Base-by-base conservation (phyloP, 2,888 invertebrate genomes). In the Monoplex corrugatus region DNA sequence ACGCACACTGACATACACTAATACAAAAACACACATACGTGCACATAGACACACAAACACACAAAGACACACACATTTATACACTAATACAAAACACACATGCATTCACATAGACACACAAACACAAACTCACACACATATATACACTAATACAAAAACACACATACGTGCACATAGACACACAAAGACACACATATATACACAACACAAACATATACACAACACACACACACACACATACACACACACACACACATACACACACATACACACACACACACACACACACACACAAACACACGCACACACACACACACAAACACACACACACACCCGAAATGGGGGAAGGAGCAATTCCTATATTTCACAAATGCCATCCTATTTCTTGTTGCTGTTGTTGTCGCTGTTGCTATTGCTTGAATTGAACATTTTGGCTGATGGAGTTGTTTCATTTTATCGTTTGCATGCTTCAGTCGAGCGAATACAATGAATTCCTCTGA, bases 51-150 rank as follows among this genome's bases (percentile, higher is more conserved):
- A 43, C 40, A 23, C 80, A 40, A 28, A 28, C 28, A 5, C 28
- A 80, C 80, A 43, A 28, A 43, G 10, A 43, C 28, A n/a, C 43
- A 19, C 28, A 2, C 43, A 80, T 28, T 40, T 28, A 80, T 28
- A 80, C 23, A 43, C 43, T 40, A 5, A 6, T 28, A 43, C 43
- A 80, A 5, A 5, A 43, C 1, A 80, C 23, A 43, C 80, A 80
- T 10, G 19, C 43, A 43, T 5, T 19, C 80, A 43, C 2, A 40
- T 43, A 43, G 0, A 43, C 80, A 10, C 16, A 43, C 80, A 43
- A 40, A 43, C 80, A 38, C 80, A 80, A 40, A 80, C 44, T 19
- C 40, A 80, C 80, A 80, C 80, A 80, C 80, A 80, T 40, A 80
- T 40, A 80, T 40, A 40, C 80, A 80, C 80, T 40, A 38, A 43